Evolutionary conservation across 2,113 vertebrate genomes (phyloP).

Genomic region (Erinaceus europaeus): DNA sequence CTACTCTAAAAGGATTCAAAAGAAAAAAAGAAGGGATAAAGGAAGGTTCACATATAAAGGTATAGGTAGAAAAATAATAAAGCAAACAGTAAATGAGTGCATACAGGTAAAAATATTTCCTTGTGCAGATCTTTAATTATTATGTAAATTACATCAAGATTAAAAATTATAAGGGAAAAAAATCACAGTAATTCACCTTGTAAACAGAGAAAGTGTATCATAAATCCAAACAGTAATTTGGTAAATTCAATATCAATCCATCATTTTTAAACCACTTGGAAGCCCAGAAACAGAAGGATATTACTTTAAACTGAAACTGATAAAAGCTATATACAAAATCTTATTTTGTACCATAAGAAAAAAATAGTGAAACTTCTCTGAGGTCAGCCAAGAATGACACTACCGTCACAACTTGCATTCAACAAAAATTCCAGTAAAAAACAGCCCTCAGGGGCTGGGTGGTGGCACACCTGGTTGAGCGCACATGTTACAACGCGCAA

Average conservation of each 20-base stretch:
- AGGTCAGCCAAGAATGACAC: neutral
- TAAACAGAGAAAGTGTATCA: neutral
- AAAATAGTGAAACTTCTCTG: neutral
- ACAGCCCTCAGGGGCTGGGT: no score
- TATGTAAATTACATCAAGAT: neutral
- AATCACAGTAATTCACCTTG: neutral
- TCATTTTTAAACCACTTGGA: neutral
- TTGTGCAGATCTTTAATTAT: neutral
- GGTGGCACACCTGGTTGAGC: no score
- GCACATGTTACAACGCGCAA: no score
- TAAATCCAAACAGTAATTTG: neutral
- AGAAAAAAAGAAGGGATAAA: neutral
- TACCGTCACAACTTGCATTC: neutral
- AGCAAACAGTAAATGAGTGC: neutral
- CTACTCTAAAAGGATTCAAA: neutral
- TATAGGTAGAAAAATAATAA: neutral
- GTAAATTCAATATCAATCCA: neutral
- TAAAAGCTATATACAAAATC: neutral
- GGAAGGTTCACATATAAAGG: neutral
- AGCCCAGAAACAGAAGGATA: neutral
- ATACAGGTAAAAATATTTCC: neutral
- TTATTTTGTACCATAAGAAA: neutral
- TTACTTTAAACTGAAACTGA: neutral
- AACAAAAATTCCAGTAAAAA: neutral
- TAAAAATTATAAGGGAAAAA: neutral